Evolutionary conservation across 2,797 vertebrate species (phyloP).

Genomic region (Hoplostethus mediterraneus): DNA sequence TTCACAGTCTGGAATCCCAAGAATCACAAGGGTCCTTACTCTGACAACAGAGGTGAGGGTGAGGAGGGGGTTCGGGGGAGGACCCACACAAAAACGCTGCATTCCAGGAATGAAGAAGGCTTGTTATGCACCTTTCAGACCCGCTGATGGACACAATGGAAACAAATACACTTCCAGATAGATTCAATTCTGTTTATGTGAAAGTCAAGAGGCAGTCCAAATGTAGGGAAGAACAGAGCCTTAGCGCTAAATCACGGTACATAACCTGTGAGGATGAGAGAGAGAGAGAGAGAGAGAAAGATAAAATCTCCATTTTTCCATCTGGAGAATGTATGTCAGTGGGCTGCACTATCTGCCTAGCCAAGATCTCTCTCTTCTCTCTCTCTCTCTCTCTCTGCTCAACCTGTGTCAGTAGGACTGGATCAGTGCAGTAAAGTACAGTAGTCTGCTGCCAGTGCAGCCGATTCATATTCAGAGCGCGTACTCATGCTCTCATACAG

Average conservation of each 20-base stretch:
- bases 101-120: constrained; percentile 38
- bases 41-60: constrained; percentile 55
- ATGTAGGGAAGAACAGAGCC: not conserved
- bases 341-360: constrained; percentile 67
- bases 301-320: constrained; percentile 69
- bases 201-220: constrained; percentile 27
- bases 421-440: constrained; percentile 65
- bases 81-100: constrained; percentile 33
- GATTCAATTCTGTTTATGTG: constrained; percentile 30
- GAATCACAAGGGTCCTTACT: constrained; percentile 69
- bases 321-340: constrained; percentile 81
- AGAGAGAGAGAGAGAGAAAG: constrained; percentile 29
- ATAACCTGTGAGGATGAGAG: not conserved
- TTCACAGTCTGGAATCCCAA: constrained; percentile 64
- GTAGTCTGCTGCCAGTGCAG: constrained; percentile 63
- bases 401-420: constrained; percentile 38
- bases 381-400: constrained; percentile 1
- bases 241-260: not conserved
- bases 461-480: constrained; percentile 73
- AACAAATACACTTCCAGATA: constrained; percentile 32
- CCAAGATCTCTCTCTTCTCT: constrained; percentile 62
- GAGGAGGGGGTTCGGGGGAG: constrained; percentile 32
- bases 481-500: constrained; percentile 35
- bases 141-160: constrained; percentile 27
- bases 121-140: constrained; percentile 47